phyloP scores from a whole-genome alignment of 2,797 vertebrate genomes.

The Trichosurus vulpecula region DNA sequence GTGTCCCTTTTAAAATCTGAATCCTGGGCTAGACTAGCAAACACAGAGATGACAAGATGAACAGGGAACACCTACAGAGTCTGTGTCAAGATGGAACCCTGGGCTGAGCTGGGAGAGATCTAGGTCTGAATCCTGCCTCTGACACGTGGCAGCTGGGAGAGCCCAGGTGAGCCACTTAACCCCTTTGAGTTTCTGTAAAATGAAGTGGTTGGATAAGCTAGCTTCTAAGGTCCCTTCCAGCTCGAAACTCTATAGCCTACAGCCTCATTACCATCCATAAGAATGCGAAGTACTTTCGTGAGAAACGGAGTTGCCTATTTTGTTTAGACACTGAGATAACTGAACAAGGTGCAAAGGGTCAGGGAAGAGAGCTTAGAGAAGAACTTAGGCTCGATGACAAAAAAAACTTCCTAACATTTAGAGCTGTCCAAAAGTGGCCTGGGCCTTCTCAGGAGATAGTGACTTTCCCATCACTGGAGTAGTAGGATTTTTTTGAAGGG shows the following conservation, averaged over 20 bases:
- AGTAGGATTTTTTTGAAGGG: neutral
- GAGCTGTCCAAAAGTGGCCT: neutral
- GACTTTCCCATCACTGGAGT: neutral
- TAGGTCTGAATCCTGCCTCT: neutral
- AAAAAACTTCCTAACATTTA: neutral
- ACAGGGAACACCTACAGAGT: neutral
- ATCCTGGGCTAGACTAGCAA: neutral
- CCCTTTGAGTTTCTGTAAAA: neutral
- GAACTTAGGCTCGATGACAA: neutral
- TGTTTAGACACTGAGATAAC: neutral
- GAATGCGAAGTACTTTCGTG: neutral
- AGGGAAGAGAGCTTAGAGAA: neutral
- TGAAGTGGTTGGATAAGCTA: neutral
- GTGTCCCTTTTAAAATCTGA: neutral
- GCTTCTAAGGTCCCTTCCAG: neutral
- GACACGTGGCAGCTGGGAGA: neutral
- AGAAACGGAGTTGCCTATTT: neutral
- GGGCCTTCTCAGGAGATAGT: neutral
- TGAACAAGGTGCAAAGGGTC: neutral
- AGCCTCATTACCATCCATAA: neutral
- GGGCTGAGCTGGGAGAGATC: neutral
- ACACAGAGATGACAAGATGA: neutral
- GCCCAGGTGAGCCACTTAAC: neutral
- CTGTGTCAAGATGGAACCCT: neutral
- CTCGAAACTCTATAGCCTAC: neutral